A percentile compares a stretch with the other conserved stretches of the same genome.
Evolutionary conservation across 2,888 invertebrate genomes (phyloP).

Genomic region (Boloria selene): DNA sequence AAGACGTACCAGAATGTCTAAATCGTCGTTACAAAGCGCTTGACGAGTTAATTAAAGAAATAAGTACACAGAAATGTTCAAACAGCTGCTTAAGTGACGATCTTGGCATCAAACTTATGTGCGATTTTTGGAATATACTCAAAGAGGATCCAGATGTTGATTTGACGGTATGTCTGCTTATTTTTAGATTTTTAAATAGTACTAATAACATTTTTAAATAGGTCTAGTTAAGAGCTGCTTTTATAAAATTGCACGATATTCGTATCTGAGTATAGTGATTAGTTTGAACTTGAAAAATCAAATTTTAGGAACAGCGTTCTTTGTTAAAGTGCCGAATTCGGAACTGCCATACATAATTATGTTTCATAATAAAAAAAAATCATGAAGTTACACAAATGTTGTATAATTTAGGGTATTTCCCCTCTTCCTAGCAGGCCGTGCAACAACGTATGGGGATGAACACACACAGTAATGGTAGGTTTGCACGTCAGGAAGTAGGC

Average conservation of each 20-base stretch:
- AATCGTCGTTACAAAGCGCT: constrained; percentile 58
- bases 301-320: no score
- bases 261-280: no score
- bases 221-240: no score
- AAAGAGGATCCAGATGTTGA: constrained; percentile 64
- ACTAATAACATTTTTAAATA: constrained; percentile 23
- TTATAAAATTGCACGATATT: no score
- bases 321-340: no score
- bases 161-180: constrained; percentile 49
- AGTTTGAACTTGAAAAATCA: no score
- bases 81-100: constrained; percentile 41
- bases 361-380: no score
- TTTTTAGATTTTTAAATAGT: no score
- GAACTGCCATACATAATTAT: no score
- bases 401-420: neutral
- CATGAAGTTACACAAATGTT: no score
- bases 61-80: constrained; percentile 41
- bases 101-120: constrained; percentile 61
- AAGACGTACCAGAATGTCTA: constrained; percentile 60
- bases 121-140: constrained; percentile 69
- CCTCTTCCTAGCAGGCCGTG: constrained; percentile 50
- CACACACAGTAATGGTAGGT: constrained; percentile 32
- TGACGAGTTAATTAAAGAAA: constrained; percentile 59
- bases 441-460: constrained; percentile 50
- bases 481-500: constrained; percentile 45